Conservation (phyloP, 1,140 invertebrate species). For the Bombus picipes region DNA sequence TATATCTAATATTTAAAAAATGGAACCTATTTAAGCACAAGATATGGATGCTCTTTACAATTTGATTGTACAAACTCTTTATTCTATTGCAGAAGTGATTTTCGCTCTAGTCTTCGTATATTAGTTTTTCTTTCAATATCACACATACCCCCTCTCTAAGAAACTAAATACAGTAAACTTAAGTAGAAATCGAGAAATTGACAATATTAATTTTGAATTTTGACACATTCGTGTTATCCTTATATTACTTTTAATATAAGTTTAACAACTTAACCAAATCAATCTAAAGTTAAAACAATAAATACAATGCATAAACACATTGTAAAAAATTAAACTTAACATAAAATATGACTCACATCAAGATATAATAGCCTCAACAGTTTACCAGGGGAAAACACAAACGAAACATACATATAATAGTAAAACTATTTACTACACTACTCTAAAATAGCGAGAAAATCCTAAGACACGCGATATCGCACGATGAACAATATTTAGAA, state of each 20-base stretch:
- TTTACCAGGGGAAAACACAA: conserved; percentile 82
- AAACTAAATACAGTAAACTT: conserved; percentile 79
- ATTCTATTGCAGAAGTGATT: conserved; percentile 67
- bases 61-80: conserved; percentile 63
- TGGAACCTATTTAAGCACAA: conserved; percentile 59
- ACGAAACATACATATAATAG: conserved; percentile 82
- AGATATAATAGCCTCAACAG: conserved; percentile 82
- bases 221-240: conserved; percentile 79
- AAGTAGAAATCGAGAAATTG: conserved; percentile 78
- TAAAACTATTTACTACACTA: conserved; percentile 80
- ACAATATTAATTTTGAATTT: conserved; percentile 82
- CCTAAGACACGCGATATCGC: conserved; percentile 79
- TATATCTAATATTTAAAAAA: conserved; percentile 60
- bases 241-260: conserved; percentile 78
- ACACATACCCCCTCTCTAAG: conserved; percentile 78
- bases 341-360: conserved; percentile 74
- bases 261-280: conserved; percentile 70
- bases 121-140: conserved; percentile 73
- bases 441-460: conserved; percentile 82
- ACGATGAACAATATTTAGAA: conserved; percentile 64
- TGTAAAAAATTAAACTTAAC: conserved; percentile 74
- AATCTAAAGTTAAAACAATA: conserved; percentile 67
- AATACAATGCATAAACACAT: conserved; percentile 68
- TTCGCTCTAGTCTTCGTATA: conserved; percentile 65
- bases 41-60: conserved; percentile 19